Percentiles rank a stretch among this genome's conserved stretches.
Evolutionary conservation across 2,888 invertebrate species (phyloP).

Genomic region (Mycalesis mineus): DNA sequence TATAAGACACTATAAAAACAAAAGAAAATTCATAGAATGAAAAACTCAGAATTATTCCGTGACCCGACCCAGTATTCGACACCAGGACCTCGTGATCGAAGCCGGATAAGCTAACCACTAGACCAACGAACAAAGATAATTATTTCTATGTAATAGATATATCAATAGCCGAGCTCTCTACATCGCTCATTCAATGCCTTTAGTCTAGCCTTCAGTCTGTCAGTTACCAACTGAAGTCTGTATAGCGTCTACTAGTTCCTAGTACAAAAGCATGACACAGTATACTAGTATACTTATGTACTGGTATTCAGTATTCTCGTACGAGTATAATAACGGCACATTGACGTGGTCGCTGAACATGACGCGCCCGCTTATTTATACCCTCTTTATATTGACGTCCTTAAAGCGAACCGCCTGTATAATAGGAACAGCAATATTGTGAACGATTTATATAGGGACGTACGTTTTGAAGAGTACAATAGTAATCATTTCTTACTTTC

Average conservation of each 20-base stretch:
- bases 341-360: slow-evolving; percentile 47
- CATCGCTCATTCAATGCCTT: not conserved
- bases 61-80: too few relatives aligned
- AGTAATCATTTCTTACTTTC: slow-evolving; percentile 46
- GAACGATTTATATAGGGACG: slow-evolving; percentile 30
- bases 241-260: not conserved
- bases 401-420: slow-evolving; percentile 56
- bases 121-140: too few relatives aligned
- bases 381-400: slow-evolving; percentile 26
- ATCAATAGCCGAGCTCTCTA: not conserved
- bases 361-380: slow-evolving; percentile 54
- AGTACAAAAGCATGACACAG: not conserved
- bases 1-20: too few relatives aligned
- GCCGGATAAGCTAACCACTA: too few relatives aligned
- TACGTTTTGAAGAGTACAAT: slow-evolving; percentile 49
- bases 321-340: slow-evolving; percentile 43
- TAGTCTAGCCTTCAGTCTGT: too few relatives aligned
- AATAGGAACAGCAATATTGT: slow-evolving; percentile 61
- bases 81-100: too few relatives aligned
- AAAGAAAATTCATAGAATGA: too few relatives aligned
- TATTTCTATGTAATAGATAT: too few relatives aligned
- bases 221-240: not conserved
- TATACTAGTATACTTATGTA: slow-evolving; percentile 31
- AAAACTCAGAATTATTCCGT: too few relatives aligned
- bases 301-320: not conserved